Percentiles rank a stretch among this genome's conserved stretches.
Conservation (phyloP, 2,888 invertebrate genomes). For the Tenthredo amoena region DNA sequence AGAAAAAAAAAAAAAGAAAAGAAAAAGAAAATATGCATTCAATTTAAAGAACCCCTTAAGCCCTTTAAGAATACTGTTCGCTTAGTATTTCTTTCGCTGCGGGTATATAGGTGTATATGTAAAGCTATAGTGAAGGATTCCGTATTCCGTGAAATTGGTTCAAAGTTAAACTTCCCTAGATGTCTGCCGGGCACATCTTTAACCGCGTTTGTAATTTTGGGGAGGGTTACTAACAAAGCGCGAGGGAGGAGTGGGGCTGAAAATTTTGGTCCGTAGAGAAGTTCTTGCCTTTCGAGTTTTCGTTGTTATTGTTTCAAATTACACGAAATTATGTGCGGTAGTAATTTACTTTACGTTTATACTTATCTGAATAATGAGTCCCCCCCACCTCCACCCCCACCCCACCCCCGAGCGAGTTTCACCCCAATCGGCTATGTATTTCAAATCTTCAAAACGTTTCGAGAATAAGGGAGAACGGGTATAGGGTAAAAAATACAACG, state of each 20-base stretch:
- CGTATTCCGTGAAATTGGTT: conserved; percentile 37
- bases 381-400: not conserved
- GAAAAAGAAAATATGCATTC: conserved; percentile 22
- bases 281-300: not conserved
- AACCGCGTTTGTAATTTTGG: not conserved
- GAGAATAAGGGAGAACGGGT: not conserved
- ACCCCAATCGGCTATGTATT: not conserved
- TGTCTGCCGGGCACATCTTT: conserved; percentile 30
- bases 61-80: conserved; percentile 25
- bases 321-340: not conserved
- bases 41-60: conserved; percentile 44
- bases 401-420: not conserved
- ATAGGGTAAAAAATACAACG: not conserved
- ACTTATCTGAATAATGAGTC: not conserved
- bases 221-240: conserved; percentile 6
- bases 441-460: not conserved
- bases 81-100: conserved; percentile 9
- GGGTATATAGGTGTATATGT: not conserved
- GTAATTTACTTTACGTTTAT: conserved; percentile 12
- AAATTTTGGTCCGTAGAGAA: conserved; percentile 12
- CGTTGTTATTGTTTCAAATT: conserved; percentile 49
- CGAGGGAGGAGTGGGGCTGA: not conserved
- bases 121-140: not conserved
- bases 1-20: not conserved
- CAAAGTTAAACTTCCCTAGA: conserved; percentile 44